Percentiles rank a stretch among this genome's conserved stretches.
Conservation (phyloP, 23 tunicate genomes). For the Styela clava region DNA sequence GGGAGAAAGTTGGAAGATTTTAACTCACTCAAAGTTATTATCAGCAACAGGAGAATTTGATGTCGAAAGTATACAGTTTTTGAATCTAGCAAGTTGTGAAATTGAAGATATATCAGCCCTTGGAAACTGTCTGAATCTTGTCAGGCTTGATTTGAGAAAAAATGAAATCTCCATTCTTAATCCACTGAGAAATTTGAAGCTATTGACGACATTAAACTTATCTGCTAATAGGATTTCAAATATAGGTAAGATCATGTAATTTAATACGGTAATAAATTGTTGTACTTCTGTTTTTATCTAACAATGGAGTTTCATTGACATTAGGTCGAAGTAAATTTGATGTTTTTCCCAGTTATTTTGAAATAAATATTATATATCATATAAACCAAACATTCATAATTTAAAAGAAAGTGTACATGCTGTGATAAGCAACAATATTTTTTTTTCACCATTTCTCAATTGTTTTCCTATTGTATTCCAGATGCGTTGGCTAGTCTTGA, state of each 20-base stretch:
- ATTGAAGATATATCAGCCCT: conserved; percentile 33
- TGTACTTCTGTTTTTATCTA: too few relatives aligned
- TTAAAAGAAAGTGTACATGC: too few relatives aligned
- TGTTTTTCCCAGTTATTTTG: too few relatives aligned
- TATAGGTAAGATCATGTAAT: conserved; percentile 46
- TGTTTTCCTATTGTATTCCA: too few relatives aligned
- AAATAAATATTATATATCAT: too few relatives aligned
- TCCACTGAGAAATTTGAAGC: conserved; percentile 38
- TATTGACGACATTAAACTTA: conserved; percentile 41
- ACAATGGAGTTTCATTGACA: too few relatives aligned
- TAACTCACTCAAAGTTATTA: conserved; percentile 39
- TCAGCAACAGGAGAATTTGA: conserved; percentile 69
- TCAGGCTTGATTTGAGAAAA: conserved; percentile 42
- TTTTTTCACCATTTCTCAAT: too few relatives aligned
- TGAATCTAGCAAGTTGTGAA: conserved; percentile 26
- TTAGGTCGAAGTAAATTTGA: too few relatives aligned
- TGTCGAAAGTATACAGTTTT: conserved; percentile 58
- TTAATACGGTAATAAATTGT: background rate
- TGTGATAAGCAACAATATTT: too few relatives aligned
- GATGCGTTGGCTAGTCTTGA: conserved; percentile 49
- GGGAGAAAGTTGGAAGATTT: background rate
- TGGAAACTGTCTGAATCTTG: conserved; percentile 40
- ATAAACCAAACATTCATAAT: too few relatives aligned
- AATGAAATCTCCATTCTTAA: conserved; percentile 39
- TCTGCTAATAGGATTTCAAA: conserved; percentile 68